Evolutionary conservation across 37 sponge, comb jelly and placozoan genomes (phyloP).

Genomic region (Aplysina aerophoba): DNA sequence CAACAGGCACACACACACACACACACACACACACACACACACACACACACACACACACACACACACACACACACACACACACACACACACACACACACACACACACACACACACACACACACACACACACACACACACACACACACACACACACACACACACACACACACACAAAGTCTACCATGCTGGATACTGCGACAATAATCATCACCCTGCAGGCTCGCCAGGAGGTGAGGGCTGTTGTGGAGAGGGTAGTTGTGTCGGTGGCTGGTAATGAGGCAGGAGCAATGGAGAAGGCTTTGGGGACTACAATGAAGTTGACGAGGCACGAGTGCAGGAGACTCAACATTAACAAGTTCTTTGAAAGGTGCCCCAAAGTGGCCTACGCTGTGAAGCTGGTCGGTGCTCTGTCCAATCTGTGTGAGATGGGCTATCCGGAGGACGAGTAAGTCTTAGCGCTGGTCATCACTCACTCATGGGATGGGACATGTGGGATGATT

Average conservation of each 20-base stretch:
- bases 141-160: slow-evolving; percentile 9
- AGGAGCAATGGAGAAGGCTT: slow-evolving; percentile 27
- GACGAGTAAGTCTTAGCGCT: slow-evolving; percentile 7
- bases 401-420: slow-evolving; percentile 57
- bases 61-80: too few species aligned
- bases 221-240: slow-evolving; percentile 13
- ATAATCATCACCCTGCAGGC: background rate
- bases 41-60: slow-evolving; percentile 9
- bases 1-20: background rate
- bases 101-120: slow-evolving; percentile 9
- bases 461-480: too few species aligned
- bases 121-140: slow-evolving; percentile 9
- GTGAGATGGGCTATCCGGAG: slow-evolving; percentile 34
- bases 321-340: background rate
- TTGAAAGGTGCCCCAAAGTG: slow-evolving; percentile 28
- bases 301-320: background rate
- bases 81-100: slow-evolving; percentile 12
- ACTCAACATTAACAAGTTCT: background rate
- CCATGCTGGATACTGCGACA: background rate
- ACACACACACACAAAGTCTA: background rate
- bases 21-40: background rate
- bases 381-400: slow-evolving; percentile 57
- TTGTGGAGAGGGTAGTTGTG: slow-evolving; percentile 6
- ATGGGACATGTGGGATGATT: too few species aligned
- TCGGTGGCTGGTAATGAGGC: background rate